Conservation (phyloP, 2,113 vertebrate species). For the Chaetorhynchus papuensis region DNA sequence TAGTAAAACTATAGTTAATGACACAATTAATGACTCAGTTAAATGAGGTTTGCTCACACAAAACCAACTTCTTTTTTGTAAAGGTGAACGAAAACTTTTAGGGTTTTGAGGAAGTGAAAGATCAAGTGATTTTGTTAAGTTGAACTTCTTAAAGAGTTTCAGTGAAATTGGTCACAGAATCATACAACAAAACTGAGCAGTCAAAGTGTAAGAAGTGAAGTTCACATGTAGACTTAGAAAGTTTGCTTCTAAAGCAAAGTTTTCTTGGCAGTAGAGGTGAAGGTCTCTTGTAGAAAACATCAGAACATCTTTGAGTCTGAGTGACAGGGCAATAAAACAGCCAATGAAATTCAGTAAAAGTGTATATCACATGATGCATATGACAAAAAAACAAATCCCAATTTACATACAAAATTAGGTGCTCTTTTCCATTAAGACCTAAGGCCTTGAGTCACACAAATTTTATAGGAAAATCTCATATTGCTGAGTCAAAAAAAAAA, state of each 20-base stretch:
- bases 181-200: background rate
- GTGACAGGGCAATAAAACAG: background rate
- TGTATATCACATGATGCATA: accelerated
- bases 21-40: background rate
- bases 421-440: background rate
- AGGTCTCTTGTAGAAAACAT: background rate
- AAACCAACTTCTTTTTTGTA: accelerated
- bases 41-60: background rate
- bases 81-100: background rate
- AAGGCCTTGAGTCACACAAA: background rate
- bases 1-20: background rate
- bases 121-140: background rate
- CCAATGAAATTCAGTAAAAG: background rate
- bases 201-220: background rate
- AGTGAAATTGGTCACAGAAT: background rate
- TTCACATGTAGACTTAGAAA: background rate
- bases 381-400: background rate
- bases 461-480: background rate
- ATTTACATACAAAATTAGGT: background rate
- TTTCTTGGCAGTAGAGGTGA: background rate
- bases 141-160: background rate
- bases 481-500: background rate
- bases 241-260: background rate
- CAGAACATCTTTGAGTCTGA: background rate
- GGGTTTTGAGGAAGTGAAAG: background rate